phyloP scores from a whole-genome alignment of 2,888 invertebrate species.

The Drosophila sordidula region DNA sequence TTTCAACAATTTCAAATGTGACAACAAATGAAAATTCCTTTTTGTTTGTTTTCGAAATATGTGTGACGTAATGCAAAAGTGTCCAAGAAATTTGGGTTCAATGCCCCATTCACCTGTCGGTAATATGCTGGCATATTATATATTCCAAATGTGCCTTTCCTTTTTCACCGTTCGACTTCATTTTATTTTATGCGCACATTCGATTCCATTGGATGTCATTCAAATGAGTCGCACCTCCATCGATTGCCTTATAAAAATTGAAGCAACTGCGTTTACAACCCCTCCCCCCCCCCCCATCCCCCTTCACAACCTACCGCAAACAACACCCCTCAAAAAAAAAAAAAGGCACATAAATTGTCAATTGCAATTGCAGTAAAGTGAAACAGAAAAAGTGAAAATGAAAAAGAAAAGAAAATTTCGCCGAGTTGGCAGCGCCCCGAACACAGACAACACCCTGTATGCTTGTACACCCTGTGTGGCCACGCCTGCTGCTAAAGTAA shows the following conservation, averaged over 20 bases:
- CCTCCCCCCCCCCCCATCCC: no score
- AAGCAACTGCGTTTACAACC: background rate
- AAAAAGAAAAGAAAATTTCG: conserved; percentile 2
- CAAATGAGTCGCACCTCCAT: conserved; percentile 40
- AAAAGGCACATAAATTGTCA: conserved; percentile 27
- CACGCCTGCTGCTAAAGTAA: conserved; percentile 10
- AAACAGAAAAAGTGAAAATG: conserved; percentile 2
- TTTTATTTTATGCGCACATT: conserved; percentile 1
- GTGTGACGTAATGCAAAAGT: no score
- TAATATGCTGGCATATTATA: no score
- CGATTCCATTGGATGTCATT: conserved; percentile 18
- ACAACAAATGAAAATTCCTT: no score
- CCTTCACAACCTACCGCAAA: no score
- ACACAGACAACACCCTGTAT: background rate
- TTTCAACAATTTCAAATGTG: no score
- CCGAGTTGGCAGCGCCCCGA: conserved; percentile 7
- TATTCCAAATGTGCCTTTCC: background rate
- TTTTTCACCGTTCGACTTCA: background rate
- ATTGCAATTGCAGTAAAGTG: conserved; percentile 29
- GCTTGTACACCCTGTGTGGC: background rate
- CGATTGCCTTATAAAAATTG: conserved; percentile 17
- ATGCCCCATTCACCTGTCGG: no score
- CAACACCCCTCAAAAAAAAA: no score
- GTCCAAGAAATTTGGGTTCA: no score
- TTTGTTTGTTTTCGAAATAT: no score